Conservation (phyloP, 2,113 vertebrate genomes). For the Bufo bufo region DNA sequence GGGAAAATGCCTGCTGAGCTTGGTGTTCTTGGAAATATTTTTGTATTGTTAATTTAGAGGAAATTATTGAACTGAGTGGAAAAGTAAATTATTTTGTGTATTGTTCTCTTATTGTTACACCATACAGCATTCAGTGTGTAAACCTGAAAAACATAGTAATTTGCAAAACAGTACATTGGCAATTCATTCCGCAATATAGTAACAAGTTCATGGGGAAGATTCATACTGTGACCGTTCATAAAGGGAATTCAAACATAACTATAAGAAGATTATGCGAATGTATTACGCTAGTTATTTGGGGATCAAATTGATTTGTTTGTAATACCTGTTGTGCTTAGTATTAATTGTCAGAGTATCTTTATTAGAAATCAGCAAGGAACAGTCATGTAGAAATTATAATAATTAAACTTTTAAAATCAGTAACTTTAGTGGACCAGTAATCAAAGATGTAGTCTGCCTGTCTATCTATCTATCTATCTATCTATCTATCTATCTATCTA, state of each 20-base stretch:
- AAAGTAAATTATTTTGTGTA: constrained; percentile 40
- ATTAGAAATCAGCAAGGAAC: constrained; percentile 58
- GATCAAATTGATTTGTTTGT: constrained; percentile 56
- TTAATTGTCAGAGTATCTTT: constrained; percentile 54
- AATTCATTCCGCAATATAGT: constrained; percentile 48
- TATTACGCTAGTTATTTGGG: constrained; percentile 50
- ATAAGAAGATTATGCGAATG: constrained; percentile 57
- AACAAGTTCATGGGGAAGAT: constrained; percentile 38
- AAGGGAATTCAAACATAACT: constrained; percentile 55
- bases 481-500: too few relatives aligned
- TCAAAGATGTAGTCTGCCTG: neutral
- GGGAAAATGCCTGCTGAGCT: constrained; percentile 20
- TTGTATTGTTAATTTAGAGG: constrained; percentile 42
- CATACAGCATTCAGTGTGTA: constrained; percentile 32
- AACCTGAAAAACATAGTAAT: constrained; percentile 42
- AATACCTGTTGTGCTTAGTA: constrained; percentile 51
- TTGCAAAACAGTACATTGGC: constrained; percentile 3
- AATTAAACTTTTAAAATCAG: constrained; percentile 34
- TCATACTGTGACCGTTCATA: constrained; percentile 56
- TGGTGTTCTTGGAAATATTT: constrained; percentile 40
- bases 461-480: neutral
- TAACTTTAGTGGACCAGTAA: constrained; percentile 28
- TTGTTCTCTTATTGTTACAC: constrained; percentile 39
- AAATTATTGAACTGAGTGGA: constrained; percentile 44
- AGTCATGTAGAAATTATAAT: constrained; percentile 15